Percentiles rank a stretch among this genome's conserved stretches.
Conservation (phyloP, 2,113 vertebrate genomes). For the Casuarius casuarius region DNA sequence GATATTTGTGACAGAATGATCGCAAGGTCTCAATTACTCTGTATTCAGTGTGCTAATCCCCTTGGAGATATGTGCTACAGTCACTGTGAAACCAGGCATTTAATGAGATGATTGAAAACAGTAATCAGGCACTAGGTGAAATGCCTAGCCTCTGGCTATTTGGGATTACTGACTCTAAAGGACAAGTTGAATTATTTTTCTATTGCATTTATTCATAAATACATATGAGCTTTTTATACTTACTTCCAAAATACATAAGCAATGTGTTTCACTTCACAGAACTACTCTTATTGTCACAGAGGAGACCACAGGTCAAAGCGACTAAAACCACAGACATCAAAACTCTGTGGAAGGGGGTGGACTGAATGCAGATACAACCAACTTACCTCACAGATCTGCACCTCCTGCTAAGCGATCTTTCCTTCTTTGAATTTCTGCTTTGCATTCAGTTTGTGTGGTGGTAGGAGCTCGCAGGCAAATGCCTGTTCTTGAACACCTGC, state of each 20-base stretch:
- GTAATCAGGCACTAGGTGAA: background rate
- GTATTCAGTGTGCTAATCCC: background rate
- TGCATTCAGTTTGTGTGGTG: background rate
- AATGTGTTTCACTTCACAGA: background rate
- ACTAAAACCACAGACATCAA: background rate
- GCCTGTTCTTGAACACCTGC: fast-evolving
- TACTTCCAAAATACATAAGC: background rate
- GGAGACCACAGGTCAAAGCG: background rate
- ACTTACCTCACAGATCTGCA: background rate
- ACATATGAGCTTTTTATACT: background rate
- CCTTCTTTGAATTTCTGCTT: background rate
- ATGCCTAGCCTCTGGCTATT: background rate
- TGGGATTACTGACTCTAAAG: background rate
- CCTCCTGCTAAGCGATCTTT: background rate
- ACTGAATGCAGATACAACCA: background rate
- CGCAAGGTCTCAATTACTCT: background rate
- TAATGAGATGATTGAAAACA: constrained; percentile 11
- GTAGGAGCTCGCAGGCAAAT: background rate
- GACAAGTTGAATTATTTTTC: background rate
- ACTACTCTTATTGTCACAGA: background rate
- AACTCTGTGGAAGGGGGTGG: background rate
- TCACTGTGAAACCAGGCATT: background rate
- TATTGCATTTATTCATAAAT: background rate
- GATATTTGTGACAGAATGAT: background rate
- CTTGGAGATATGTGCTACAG: fast-evolving